Base-by-base conservation (phyloP, 1,140 invertebrate genomes). In the Drosophila azteca region DNA sequence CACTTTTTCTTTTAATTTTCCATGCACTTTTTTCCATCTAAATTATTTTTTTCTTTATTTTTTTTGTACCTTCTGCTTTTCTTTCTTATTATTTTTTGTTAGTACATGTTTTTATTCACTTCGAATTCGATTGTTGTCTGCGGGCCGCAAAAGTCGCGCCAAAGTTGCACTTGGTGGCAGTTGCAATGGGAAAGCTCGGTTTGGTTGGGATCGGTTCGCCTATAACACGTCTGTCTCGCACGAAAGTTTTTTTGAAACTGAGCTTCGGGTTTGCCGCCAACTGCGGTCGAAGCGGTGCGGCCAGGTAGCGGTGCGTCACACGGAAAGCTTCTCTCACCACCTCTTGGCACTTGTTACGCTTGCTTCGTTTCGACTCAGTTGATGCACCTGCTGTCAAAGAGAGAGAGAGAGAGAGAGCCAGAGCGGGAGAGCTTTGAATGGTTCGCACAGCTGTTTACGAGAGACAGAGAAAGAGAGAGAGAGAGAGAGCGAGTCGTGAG, bases 231-330 rank as follows among this genome's bases (percentile, higher is more conserved):
- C 83, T 77, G 76, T 39, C 58, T 79, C 88, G 75, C 69, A 89
- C 83, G 88, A 90, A 74, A 77, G 83, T 90, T 77, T 79, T 79
- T 90, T 88, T 85, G 71, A 77, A 78, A 85, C 78, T 85, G 69
- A 54, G 60, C 65, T 58, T 20, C 51, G 52, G 22, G 52, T 20
- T 22, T 55, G 50, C 43, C 31, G 29, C 53, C 39, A 48, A 61
- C 35, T 65, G 46, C 57, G 46, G 39, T 29, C 26, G 20, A 46
- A 53, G 20, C 29, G 44, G 26, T n/a, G n/a, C 2, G 31, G 51
- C 51, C 15, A 22, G 29, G 8, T 39, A 39, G 35, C 35, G 45
- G n/a, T n/a, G 45, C 55, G 58, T 22, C 67, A 62, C 66, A 65
- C 72, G 70, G 50, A 81, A 77, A 79, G 75, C 75, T 68, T 26